Base-by-base conservation (phyloP, 2,888 invertebrate species). In the Mechanitis mazaeus region DNA sequence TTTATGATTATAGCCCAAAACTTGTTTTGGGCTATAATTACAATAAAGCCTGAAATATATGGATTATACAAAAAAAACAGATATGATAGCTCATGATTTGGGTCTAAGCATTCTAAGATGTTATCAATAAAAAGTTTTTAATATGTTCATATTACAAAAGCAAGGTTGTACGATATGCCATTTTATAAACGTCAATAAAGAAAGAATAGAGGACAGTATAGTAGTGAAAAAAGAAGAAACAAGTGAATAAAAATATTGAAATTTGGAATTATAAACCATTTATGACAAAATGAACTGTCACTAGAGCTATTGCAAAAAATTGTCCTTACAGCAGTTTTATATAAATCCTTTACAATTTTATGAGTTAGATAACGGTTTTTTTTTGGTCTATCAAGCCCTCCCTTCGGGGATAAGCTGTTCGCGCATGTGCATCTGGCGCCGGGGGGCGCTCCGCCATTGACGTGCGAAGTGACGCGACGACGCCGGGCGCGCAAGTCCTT, bases 381-480 rank as follows among this genome's bases (percentile, higher is more conserved):
- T 74, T 72, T 71, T 69, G 69, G 65, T 66, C 50, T 65, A 70
- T 71, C 73, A 72, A 77, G 75, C 75, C 75, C 74, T 77, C 77
- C 77, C 68, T 66, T 72, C 67, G 72, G 74, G 78, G 79, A 87
- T 87, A 87, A 87, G 88, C 87, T 87, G 88, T 85, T 81, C 76
- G 86, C 88, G 88, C 88, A 88, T 88, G 88, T 85, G 85, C 87
- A 81, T 79, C 78, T 77, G 75, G 77, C 76, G 75, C 57, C 59
- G 76, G 73, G 79, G 78, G 79, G 78, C 72, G 72, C 69, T 70
- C 65, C 75, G 80, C 78, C 81, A 83, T 80, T 83, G 81, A 79
- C 72, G 72, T 65, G 66, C 59, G 63, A 65, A 60, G 59, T 55
- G 65, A 66, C 63, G 61, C 58, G 57, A 56, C 50, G 59, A 53